Conservation (phyloP, 2,113 vertebrate species). For the Pterocles burchelli region DNA sequence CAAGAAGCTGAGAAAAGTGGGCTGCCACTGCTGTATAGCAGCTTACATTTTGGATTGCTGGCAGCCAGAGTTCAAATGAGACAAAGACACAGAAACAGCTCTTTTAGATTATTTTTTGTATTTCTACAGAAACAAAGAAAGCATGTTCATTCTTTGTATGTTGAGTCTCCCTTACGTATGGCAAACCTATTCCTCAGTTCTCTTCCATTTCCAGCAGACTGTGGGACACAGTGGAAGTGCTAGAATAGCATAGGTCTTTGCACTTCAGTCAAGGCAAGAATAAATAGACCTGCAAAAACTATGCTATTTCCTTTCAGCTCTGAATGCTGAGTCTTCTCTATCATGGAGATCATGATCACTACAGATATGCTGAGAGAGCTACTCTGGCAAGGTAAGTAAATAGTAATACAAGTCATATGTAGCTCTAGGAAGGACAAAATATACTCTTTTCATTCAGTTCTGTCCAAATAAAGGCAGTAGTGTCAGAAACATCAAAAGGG, state of each 20-base stretch:
- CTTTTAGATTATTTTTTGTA: neutral
- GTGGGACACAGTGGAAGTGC: neutral
- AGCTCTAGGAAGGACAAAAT: neutral
- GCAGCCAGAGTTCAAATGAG: neutral
- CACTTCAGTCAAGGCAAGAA: neutral
- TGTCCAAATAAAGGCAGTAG: neutral
- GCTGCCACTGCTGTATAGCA: neutral
- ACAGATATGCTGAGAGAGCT: neutral
- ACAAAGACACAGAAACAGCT: neutral
- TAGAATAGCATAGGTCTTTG: neutral
- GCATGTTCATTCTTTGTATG: neutral
- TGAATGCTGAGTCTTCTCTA: neutral
- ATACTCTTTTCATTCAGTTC: neutral
- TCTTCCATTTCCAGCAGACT: neutral
- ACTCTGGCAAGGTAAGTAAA: neutral
- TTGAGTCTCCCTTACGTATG: neutral
- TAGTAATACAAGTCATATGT: neutral
- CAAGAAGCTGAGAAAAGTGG: neutral
- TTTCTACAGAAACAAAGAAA: neutral
- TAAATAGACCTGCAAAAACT: neutral
- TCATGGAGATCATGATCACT: fast-evolving
- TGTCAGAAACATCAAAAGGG: neutral
- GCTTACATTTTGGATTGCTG: neutral
- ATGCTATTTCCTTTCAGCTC: neutral
- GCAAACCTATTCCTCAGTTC: neutral